These are phyloP conservation scores for Myocastor coypus DNA, from an alignment of 2,113 vertebrate genomes.

Conservation along the genomic window DNA sequence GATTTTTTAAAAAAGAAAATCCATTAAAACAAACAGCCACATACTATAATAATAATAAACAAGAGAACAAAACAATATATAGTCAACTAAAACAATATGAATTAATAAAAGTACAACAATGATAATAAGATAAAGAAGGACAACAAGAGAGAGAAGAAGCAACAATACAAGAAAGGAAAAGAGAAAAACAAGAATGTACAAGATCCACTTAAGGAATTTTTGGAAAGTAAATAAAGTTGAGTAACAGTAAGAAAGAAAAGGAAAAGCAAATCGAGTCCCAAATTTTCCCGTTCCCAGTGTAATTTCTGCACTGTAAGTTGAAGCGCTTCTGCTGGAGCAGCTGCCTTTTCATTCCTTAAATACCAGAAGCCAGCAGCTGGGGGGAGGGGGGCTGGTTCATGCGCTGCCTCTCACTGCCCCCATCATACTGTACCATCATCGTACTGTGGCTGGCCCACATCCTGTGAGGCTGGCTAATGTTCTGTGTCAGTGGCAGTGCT, in stretches of 20 bases:
- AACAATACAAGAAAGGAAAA: not conserved
- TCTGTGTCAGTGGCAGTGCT: not conserved
- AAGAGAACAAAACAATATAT: not conserved
- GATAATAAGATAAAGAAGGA: not conserved
- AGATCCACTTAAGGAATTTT: not conserved
- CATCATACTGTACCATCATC: not conserved
- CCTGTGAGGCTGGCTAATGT: not conserved
- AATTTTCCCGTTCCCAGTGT: no score
- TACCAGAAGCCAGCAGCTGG: not conserved
- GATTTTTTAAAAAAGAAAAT: not conserved
- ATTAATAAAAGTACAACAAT: not conserved
- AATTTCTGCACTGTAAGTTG: no score
- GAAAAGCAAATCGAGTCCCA: not conserved
- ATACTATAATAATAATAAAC: not conserved
- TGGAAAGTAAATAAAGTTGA: not conserved
- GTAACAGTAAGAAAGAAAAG: not conserved
- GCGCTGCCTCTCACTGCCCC: not conserved
- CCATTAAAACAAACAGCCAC: not conserved
- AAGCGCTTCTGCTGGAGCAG: not conserved
- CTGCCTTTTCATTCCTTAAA: not conserved
- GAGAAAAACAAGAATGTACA: not conserved
- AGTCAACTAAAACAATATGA: not conserved
- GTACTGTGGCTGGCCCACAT: not conserved
- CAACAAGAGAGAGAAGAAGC: not conserved
- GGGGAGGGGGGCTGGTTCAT: not conserved